Evolutionary conservation across 1,140 invertebrate species (phyloP).

Genomic region (Araneus ventricosus): DNA sequence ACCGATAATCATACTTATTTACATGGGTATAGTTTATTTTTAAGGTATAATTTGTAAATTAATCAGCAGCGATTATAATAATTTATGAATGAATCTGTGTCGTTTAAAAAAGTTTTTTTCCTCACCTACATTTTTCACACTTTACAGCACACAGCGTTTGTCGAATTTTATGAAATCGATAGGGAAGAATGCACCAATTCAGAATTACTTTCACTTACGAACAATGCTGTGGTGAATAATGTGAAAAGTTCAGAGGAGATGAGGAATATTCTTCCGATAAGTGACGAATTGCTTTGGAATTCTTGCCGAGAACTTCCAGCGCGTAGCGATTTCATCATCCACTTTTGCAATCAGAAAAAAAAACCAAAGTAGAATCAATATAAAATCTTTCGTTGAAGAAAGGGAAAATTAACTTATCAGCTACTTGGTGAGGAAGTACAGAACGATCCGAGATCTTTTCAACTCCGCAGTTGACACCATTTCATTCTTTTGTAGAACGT

Average conservation of each 20-base stretch:
- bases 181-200: not conserved
- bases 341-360: not conserved
- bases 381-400: slow-evolving; percentile 18
- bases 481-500: not conserved
- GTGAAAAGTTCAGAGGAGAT: slow-evolving; percentile 2
- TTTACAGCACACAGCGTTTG: not conserved
- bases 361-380: slow-evolving; percentile 4
- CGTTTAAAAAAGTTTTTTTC: too few relatives aligned
- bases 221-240: not conserved
- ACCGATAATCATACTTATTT: too few relatives aligned
- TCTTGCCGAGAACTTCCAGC: not conserved
- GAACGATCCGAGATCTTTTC: not conserved
- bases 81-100: too few relatives aligned
- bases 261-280: not conserved
- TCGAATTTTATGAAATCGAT: not conserved
- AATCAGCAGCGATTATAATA: too few relatives aligned
- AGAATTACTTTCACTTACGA: not conserved
- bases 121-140: too few relatives aligned
- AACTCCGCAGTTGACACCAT: not conserved
- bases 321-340: not conserved
- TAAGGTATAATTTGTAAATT: too few relatives aligned
- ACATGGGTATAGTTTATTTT: too few relatives aligned
- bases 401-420: slow-evolving; percentile 27
- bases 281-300: not conserved
- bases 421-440: not conserved